Evolutionary conservation across 1,140 invertebrate species (phyloP).

Genomic region (Achroia grisella): DNA sequence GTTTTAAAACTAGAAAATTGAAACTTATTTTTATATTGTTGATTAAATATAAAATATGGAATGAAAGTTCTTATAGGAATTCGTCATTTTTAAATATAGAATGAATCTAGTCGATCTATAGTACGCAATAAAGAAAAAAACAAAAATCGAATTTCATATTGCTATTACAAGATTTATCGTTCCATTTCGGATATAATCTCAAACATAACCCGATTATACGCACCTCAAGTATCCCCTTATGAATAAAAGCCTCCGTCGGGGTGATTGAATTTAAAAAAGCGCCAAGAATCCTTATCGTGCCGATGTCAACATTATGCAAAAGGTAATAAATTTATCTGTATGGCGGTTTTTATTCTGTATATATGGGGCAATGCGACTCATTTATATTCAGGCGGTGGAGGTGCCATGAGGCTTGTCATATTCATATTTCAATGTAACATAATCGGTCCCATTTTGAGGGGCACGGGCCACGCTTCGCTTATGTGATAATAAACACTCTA

Average conservation of each 20-base stretch:
- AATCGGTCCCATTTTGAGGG: constrained; percentile 11
- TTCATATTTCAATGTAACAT: constrained; percentile 34
- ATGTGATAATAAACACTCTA: constrained; percentile 11
- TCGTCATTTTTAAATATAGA: too few relatives aligned
- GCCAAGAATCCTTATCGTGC: background rate
- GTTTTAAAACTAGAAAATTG: too few relatives aligned
- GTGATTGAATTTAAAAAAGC: background rate
- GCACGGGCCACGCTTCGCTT: constrained; percentile 4
- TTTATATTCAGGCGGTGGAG: constrained; percentile 25
- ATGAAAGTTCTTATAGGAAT: too few relatives aligned
- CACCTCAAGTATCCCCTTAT: background rate
- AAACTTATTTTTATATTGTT: too few relatives aligned
- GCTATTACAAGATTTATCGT: too few relatives aligned
- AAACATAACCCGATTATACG: background rate
- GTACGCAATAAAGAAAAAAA: too few relatives aligned
- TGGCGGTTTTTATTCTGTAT: constrained; percentile 15
- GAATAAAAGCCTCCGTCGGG: too few relatives aligned
- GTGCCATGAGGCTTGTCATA: constrained; percentile 16
- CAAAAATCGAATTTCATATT: too few relatives aligned
- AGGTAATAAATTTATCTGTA: constrained; percentile 1
- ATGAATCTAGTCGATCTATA: too few relatives aligned
- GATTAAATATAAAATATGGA: too few relatives aligned
- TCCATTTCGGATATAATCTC: too few relatives aligned
- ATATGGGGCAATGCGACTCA: constrained; percentile 18
- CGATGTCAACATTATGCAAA: background rate